Evolutionary conservation across 2,888 invertebrate species (phyloP).

Genomic region (Eupithecia vulgata): DNA sequence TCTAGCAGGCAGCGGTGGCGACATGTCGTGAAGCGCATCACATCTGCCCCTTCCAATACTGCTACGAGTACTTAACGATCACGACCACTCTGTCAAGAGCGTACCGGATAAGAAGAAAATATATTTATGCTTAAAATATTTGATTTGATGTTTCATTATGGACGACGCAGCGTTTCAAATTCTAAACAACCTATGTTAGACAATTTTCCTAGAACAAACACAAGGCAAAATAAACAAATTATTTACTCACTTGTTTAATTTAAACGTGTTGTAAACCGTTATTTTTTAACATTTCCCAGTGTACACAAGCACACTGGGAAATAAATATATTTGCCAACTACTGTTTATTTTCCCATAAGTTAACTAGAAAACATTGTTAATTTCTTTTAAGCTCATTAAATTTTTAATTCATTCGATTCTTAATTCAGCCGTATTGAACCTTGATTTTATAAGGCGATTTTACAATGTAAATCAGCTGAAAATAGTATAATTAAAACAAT

Average conservation of each 20-base stretch:
- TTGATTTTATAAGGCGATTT: background rate
- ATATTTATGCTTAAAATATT: no score
- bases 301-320: slow-evolving; percentile 44
- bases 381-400: background rate
- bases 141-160: no score
- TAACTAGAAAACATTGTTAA: background rate
- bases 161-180: no score
- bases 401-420: background rate
- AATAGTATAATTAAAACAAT: background rate
- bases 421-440: background rate
- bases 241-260: slow-evolving; percentile 61
- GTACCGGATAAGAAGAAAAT: no score
- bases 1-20: no score
- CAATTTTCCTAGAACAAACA: slow-evolving; percentile 46
- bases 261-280: slow-evolving; percentile 51
- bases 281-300: slow-evolving; percentile 42
- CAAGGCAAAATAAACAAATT: slow-evolving; percentile 52
- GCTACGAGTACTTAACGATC: no score
- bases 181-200: no score
- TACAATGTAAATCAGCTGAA: background rate
- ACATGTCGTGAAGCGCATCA: no score
- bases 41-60: no score
- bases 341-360: background rate
- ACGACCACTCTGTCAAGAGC: no score
- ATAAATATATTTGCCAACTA: background rate